Evolutionary conservation across 2,797 vertebrate species (phyloP).

Genomic region (Lepidocolaptes lacrymiger): DNA sequence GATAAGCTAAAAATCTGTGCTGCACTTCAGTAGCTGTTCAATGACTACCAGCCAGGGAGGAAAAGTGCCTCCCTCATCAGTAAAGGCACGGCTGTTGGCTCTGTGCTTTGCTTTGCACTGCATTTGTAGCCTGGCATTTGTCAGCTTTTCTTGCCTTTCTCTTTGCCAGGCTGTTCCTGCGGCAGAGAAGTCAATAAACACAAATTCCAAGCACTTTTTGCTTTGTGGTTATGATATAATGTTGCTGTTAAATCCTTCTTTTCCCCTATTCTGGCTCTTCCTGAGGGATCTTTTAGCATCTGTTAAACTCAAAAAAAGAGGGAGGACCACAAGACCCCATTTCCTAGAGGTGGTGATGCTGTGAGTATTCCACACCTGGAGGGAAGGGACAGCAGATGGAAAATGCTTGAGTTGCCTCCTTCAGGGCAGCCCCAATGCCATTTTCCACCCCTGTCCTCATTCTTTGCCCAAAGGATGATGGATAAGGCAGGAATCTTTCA

Average conservation of each 20-base stretch:
- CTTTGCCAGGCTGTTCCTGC: neutral
- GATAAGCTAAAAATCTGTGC: neutral
- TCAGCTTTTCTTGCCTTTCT: neutral
- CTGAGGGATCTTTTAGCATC: neutral
- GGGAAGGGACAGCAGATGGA: neutral
- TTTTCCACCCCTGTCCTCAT: neutral
- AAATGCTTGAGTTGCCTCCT: neutral
- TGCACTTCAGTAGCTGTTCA: neutral
- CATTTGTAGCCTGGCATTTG: neutral
- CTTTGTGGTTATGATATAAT: neutral
- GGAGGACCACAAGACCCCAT: fast-evolving
- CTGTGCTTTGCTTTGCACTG: neutral
- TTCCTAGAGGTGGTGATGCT: neutral
- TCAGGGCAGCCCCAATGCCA: neutral
- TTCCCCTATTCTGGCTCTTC: neutral
- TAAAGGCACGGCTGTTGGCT: neutral
- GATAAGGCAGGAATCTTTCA: neutral
- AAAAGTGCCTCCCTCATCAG: neutral
- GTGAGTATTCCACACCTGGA: neutral
- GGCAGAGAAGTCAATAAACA: neutral
- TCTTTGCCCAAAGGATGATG: neutral
- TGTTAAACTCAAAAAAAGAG: neutral
- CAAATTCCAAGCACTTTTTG: neutral
- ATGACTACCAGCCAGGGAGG: neutral
- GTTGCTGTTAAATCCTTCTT: neutral